Base-by-base conservation (phyloP, 2,888 invertebrate species). In the Watsonalla binaria region DNA sequence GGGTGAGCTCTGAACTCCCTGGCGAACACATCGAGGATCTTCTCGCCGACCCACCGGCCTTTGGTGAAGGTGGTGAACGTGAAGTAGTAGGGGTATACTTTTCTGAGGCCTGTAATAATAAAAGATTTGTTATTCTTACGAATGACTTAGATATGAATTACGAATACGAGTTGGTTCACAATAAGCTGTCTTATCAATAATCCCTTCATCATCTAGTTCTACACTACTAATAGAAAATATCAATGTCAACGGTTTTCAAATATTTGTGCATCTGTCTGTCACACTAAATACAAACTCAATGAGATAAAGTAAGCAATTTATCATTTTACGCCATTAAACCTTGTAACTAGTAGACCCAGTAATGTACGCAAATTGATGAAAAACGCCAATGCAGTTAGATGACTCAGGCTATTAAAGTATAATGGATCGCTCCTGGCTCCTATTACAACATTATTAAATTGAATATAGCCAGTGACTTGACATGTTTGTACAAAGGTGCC, bases 51-150 rank as follows among this genome's bases (percentile, higher is more conserved):
- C 98, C 98, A 99, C 71, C 98, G 93, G 7, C 98, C 97, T 90
- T 99, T 99, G 59, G 97, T 97, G 90, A 97, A 98, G 45, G 98
- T 97, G 60, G 97, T 96, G 90, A 98, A 99, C 58, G 97, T 97
- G 92, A 97, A 99, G 89, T 97, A 97, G 91, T 99, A 99, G 0
- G 99, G 99, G 83, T 97, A 98, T 2, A 99, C 98, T 92, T 99
- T 98, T 66, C 98, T 93, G 67, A 98, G 93, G 68, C 97, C 98
- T 97, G 92, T 24, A 76, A 79, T 52, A 37, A 37, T 37, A 9
- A 35, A 6, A 24, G 46, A 49, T 9, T 42, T 42, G 45, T 37
- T 34, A 46, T 1, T 2, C 13, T 15, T 39, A 15, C 51, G 53
- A 42, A 49, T 35, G 45, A 57, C 35, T 37, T 15, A 33, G 11